These are phyloP conservation scores for Pangasius larnaudii DNA, from an alignment of 2,797 vertebrate genomes.

Conservation along the genomic window DNA sequence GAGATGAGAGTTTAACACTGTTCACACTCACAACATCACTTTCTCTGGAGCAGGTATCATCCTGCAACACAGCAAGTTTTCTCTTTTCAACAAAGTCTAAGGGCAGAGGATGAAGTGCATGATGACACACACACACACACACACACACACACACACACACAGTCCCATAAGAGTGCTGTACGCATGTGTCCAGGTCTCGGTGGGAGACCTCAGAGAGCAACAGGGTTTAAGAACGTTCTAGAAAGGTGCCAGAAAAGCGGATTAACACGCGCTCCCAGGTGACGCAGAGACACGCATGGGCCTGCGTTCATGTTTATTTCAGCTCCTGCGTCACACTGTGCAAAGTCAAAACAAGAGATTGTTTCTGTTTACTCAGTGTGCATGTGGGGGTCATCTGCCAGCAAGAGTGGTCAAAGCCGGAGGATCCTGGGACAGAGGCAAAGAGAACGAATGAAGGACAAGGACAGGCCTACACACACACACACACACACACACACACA, in stretches of 20 bases:
- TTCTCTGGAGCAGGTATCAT: too few species aligned
- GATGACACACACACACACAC: neutral
- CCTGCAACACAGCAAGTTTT: too few species aligned
- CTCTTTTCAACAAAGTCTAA: too few species aligned
- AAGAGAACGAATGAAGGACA: slow-evolving; percentile 37
- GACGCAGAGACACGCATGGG: slow-evolving; percentile 20
- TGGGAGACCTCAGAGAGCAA: slow-evolving; percentile 36
- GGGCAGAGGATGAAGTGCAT: too few species aligned
- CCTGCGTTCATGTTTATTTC: slow-evolving; percentile 48
- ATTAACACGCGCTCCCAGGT: slow-evolving; percentile 47
- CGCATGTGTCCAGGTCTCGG: slow-evolving; percentile 35
- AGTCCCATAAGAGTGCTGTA: slow-evolving; percentile 14
- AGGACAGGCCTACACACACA: slow-evolving; percentile 8
- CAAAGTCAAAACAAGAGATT: slow-evolving; percentile 49
- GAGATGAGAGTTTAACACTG: too few species aligned
- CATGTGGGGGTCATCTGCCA: slow-evolving; percentile 58
- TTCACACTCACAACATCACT: too few species aligned
- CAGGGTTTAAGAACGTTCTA: slow-evolving; percentile 39
- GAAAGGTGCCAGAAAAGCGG: slow-evolving; percentile 46
- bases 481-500: neutral
- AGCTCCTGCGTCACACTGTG: slow-evolving; percentile 42
- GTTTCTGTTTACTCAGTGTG: slow-evolving; percentile 43
- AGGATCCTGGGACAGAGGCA: slow-evolving; percentile 38
- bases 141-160: slow-evolving; percentile 1
- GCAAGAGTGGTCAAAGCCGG: slow-evolving; percentile 37